Evolutionary conservation across 2,888 invertebrate genomes (phyloP), one percentile per base, ranked within the genome.

Genomic region (Microctonus aethiopoides): DNA sequence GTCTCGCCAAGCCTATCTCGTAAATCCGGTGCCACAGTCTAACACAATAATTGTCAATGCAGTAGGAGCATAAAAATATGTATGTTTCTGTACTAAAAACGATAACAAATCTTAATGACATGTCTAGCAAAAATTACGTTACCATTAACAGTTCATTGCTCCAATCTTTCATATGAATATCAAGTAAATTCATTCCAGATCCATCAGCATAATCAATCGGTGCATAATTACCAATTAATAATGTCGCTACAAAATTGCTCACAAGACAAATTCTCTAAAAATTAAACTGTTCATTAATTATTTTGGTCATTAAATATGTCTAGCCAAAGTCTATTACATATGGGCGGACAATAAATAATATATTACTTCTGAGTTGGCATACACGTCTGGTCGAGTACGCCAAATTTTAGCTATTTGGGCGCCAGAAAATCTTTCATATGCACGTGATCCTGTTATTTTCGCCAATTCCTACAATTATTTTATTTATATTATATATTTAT

Each of bases 111-210:
- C 22, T 11, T 52, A 10, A 60, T 46, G 34, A 2, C 29, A 22
- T 10, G 20, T 7, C 26, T 46, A 4, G 2, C 10, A 36, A 39
- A n/a, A 57, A 66, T 62, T 6, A 26, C 59, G 54, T 56, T 79
- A 92, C 93, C 87, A 95, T 90, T 16, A 97, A 87, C 77, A 95
- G 92, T 22, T 88, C 86, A 39, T 91, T 87, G 65, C 93, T 91
- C 98, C 98, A 98, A 32, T 88, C 87, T 87, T 93, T 93, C 0
- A 87, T 89, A 34, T 88, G 90, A 63, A 99, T 94, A 85, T 98
- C 92, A 78, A 99, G 88, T 20, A 99, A 88, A 88, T 99, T 99
- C 97, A 97, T 99, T 16, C 99, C 99, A 0, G 97, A 97, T 0
- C 93, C 98, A 86, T 99, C 99, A 0, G 96, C 91, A 75, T 90